phyloP scores from a whole-genome alignment of 1,140 invertebrate species.

The Hetaerina americana region DNA sequence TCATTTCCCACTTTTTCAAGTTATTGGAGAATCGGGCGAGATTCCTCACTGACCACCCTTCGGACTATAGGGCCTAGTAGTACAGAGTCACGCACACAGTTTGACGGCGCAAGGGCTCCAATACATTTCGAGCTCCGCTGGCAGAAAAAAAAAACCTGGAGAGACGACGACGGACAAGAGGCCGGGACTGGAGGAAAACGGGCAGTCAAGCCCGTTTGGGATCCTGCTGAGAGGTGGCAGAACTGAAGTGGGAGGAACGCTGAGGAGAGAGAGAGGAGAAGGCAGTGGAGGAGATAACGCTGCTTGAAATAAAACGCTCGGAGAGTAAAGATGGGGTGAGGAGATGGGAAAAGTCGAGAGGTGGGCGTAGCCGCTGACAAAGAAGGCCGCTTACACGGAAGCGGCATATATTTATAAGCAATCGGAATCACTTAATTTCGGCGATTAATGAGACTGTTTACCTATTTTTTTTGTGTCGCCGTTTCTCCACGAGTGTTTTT shows the following conservation, averaged over 20 bases:
- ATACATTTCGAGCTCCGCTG: not conserved
- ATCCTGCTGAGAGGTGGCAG: not conserved
- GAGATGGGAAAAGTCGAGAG: not conserved
- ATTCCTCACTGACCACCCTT: no score
- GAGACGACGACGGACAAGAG: not conserved
- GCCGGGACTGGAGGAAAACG: not conserved
- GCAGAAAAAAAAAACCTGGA: not conserved
- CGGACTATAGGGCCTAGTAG: no score
- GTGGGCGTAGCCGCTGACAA: no score
- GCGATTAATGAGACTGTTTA: not conserved
- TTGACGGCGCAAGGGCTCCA: not conserved
- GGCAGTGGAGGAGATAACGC: not conserved
- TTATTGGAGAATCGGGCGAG: no score
- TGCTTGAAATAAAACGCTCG: not conserved
- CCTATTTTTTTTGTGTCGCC: not conserved
- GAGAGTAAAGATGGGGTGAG: not conserved
- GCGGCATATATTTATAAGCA: not conserved
- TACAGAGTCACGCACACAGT: not conserved
- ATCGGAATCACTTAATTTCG: not conserved
- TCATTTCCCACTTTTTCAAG: no score
- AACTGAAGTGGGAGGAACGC: not conserved
- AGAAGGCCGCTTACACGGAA: not conserved
- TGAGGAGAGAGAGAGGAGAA: not conserved
- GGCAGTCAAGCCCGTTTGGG: not conserved
- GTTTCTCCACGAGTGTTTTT: no score